Percentiles rank a stretch among this genome's conserved stretches.
Evolutionary conservation across 2,113 vertebrate genomes (phyloP).

Genomic region (Miniopterus natalensis): DNA sequence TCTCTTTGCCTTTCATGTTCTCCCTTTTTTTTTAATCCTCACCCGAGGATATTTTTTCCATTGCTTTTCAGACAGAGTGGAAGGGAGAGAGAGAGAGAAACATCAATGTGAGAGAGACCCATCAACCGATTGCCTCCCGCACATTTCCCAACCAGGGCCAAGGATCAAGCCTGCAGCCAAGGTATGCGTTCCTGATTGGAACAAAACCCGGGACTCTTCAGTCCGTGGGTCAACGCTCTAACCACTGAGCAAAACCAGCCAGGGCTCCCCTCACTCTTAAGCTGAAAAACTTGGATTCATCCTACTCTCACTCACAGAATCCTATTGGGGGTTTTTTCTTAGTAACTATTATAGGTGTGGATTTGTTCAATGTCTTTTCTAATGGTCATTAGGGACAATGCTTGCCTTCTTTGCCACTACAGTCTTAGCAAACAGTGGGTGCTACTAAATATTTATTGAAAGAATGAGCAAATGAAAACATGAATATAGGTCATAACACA

Average conservation of each 20-base stretch:
- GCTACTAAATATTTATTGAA: neutral
- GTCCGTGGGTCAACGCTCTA: too few relatives aligned
- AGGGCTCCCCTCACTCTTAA: neutral
- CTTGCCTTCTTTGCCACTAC: neutral
- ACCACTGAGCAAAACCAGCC: too few relatives aligned
- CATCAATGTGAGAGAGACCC: too few relatives aligned
- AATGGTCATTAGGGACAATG: neutral
- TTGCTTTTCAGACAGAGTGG: too few relatives aligned
- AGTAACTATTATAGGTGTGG: neutral
- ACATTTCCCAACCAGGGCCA: too few relatives aligned
- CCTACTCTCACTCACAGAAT: neutral
- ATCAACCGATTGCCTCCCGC: too few relatives aligned
- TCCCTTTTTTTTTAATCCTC: neutral
- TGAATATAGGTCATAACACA: slow-evolving; percentile 2
- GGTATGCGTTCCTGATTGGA: too few relatives aligned
- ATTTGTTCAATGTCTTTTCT: neutral
- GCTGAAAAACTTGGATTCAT: neutral
- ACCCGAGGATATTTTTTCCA: too few relatives aligned
- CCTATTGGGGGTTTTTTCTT: neutral
- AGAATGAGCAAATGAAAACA: neutral
- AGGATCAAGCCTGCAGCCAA: too few relatives aligned
- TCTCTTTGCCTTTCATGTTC: neutral
- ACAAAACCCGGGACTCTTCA: too few relatives aligned
- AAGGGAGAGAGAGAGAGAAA: too few relatives aligned
- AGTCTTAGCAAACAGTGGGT: neutral